Conservation (phyloP, 2,113 vertebrate genomes). For the Balaeniceps rex region DNA sequence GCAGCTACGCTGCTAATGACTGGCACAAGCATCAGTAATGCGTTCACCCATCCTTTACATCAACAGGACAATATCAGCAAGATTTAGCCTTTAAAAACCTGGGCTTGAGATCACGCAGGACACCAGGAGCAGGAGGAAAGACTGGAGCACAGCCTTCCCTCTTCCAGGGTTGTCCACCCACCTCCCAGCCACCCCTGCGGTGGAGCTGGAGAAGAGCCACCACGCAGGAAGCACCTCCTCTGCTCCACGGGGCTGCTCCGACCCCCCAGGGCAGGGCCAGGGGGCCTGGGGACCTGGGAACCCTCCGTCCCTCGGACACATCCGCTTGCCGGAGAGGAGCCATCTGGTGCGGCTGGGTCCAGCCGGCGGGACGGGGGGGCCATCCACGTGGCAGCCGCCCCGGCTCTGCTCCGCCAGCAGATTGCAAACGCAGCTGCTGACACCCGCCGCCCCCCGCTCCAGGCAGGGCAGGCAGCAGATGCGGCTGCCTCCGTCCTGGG, state of each 20-base stretch:
- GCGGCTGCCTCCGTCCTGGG: background rate
- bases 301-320: background rate
- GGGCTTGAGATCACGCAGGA: background rate
- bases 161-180: rapidly evolving
- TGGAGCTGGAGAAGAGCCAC: background rate
- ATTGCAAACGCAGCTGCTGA: background rate
- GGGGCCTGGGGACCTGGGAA: background rate
- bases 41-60: background rate
- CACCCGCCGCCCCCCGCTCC: background rate
- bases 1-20: background rate
- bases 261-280: background rate
- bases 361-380: rapidly evolving
- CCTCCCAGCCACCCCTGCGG: background rate
- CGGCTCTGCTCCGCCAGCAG: background rate
- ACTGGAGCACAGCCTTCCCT: background rate
- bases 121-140: rapidly evolving
- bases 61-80: background rate
- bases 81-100: background rate
- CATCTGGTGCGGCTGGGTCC: background rate
- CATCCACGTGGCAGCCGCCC: background rate
- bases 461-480: background rate
- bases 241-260: background rate
- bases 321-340: background rate
- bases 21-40: background rate
- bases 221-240: rapidly evolving